phyloP scores from a whole-genome alignment of 2,797 vertebrate species.

The Taenioides sp. region DNA sequence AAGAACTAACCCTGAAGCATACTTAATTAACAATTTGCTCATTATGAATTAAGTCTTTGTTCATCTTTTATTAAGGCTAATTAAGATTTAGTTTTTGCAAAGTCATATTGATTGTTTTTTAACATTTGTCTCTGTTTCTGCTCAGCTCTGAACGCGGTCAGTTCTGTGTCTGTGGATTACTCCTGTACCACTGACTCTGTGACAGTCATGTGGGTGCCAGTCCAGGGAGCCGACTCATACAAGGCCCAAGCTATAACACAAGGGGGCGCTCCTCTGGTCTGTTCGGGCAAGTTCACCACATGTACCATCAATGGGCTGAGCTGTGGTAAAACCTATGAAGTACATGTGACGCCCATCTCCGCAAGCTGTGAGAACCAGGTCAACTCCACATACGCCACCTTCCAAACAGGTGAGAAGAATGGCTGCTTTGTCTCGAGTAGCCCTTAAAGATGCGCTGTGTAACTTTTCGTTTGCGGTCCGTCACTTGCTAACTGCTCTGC shows the following conservation, averaged over 20 bases:
- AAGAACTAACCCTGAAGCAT: too few relatives aligned
- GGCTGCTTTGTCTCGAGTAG: too few relatives aligned
- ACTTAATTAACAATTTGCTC: too few relatives aligned
- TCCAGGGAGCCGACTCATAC: conserved; percentile 71
- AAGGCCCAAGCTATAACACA: conserved; percentile 40
- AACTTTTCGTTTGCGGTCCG: too few relatives aligned
- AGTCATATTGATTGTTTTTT: too few relatives aligned
- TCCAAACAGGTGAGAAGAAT: conserved; percentile 60
- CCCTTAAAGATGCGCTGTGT: too few relatives aligned
- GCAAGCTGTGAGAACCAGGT: conserved; percentile 64
- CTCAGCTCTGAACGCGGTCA: conserved; percentile 71
- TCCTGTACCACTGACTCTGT: conserved; percentile 54
- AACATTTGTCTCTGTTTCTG: background rate
- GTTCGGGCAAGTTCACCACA: conserved; percentile 48
- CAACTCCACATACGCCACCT: conserved; percentile 43
- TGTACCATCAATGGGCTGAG: conserved; percentile 61
- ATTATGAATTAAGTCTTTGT: too few relatives aligned
- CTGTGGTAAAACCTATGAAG: conserved; percentile 67
- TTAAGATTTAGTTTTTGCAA: too few relatives aligned
- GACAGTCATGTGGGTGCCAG: conserved; percentile 60
- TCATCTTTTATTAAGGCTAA: too few relatives aligned
- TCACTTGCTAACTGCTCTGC: too few relatives aligned
- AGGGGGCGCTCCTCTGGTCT: conserved; percentile 46
- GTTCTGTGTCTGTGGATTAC: conserved; percentile 64
- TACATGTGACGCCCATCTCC: conserved; percentile 63